phyloP scores from a whole-genome alignment of 2,888 invertebrate species.

The Hydriomena furcata region DNA sequence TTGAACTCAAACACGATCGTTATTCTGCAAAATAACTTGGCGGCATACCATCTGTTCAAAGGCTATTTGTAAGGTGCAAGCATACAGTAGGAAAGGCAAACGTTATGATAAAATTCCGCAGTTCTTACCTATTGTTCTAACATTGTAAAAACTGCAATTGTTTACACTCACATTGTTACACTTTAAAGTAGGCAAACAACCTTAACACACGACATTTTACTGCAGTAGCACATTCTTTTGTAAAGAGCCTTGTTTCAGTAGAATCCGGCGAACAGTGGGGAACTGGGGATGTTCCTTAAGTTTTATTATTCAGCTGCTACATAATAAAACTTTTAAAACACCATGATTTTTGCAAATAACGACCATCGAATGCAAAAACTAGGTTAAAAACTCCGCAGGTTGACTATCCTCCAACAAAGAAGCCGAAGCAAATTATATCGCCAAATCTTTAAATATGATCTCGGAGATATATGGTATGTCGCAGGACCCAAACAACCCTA shows the following conservation, averaged over 20 bases:
- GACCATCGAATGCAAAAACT: too few relatives aligned
- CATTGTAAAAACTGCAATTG: slow-evolving; percentile 12
- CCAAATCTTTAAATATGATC: slow-evolving; percentile 60
- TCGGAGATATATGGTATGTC: slow-evolving; percentile 53
- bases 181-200: neutral
- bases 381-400: slow-evolving; percentile 23
- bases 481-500: slow-evolving; percentile 68
- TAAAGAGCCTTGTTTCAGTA: neutral
- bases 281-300: neutral
- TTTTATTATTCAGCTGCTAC: neutral
- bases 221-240: slow-evolving; percentile 13
- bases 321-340: too few relatives aligned
- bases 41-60: slow-evolving; percentile 14
- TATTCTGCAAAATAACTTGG: slow-evolving; percentile 10
- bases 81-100: slow-evolving; percentile 19
- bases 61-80: neutral
- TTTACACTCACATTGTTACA: slow-evolving; percentile 9
- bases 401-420: slow-evolving; percentile 42
- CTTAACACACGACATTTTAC: slow-evolving; percentile 10
- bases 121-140: slow-evolving; percentile 9
- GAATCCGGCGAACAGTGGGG: neutral
- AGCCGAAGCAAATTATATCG: slow-evolving; percentile 62
- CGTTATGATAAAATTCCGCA: slow-evolving; percentile 5
- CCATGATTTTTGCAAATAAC: too few relatives aligned
- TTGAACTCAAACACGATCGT: slow-evolving; percentile 17